Conservation (phyloP, 2,888 invertebrate genomes). For the Coenonympha arcania region DNA sequence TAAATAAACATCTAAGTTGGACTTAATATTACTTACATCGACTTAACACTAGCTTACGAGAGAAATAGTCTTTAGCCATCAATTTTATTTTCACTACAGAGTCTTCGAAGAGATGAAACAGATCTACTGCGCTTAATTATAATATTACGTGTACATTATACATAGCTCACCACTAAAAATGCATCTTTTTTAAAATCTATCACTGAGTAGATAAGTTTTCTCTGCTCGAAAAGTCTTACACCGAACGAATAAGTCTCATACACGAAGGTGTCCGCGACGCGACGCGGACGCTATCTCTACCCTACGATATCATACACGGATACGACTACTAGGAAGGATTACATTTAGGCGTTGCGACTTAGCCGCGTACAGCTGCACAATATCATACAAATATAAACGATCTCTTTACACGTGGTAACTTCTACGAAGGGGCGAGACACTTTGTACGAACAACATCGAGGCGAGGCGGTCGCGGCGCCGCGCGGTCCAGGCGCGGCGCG, state of each 20-base stretch:
- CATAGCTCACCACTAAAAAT: slow-evolving; percentile 72
- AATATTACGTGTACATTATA: slow-evolving; percentile 57
- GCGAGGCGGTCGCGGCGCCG: slow-evolving; percentile 28
- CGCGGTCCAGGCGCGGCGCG: slow-evolving; percentile 24
- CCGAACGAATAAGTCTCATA: slow-evolving; percentile 60
- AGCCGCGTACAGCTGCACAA: slow-evolving; percentile 68
- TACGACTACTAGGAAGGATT: slow-evolving; percentile 68
- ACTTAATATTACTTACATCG: slow-evolving; percentile 61
- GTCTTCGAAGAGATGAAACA: slow-evolving; percentile 74
- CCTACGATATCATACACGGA: slow-evolving; percentile 45
- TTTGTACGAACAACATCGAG: slow-evolving; percentile 56
- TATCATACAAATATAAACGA: slow-evolving; percentile 59
- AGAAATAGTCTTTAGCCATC: slow-evolving; percentile 71
- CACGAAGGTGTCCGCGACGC: slow-evolving; percentile 37
- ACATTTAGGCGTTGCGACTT: slow-evolving; percentile 62
- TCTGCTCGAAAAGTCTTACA: slow-evolving; percentile 72
- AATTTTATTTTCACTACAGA: slow-evolving; percentile 66
- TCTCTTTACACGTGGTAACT: slow-evolving; percentile 71
- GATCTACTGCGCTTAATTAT: slow-evolving; percentile 66
- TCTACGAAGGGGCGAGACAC: slow-evolving; percentile 58
- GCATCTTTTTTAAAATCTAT: slow-evolving; percentile 66
- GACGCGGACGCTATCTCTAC: slow-evolving; percentile 37
- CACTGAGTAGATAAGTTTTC: slow-evolving; percentile 71
- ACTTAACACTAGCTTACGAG: slow-evolving; percentile 59
- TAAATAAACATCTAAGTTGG: slow-evolving; percentile 68